Percentiles rank a stretch among this genome's conserved stretches.
These are phyloP conservation scores for Drosophila malerkotliana DNA, from an alignment of 1,140 invertebrate species.

Conservation along the genomic window DNA sequence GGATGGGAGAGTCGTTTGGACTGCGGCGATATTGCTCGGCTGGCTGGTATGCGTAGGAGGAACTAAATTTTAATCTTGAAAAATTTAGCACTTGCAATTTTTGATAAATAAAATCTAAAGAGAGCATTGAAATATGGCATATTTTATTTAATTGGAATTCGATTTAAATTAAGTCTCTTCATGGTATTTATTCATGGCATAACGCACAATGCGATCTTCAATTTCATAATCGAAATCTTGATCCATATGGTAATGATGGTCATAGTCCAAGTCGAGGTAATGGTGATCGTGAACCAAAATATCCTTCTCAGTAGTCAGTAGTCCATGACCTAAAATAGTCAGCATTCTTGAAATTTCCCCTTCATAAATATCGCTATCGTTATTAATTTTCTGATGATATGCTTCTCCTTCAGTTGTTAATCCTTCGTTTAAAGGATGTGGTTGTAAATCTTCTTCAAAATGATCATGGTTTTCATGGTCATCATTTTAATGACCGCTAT, in stretches of 20 bases:
- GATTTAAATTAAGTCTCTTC: conserved; percentile 22
- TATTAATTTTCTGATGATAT: not conserved
- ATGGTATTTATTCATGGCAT: conserved; percentile 21
- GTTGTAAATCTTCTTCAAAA: not conserved
- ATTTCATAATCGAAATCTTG: conserved; percentile 10
- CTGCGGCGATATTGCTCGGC: conserved; percentile 26
- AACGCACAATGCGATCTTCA: conserved; percentile 39
- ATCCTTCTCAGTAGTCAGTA: not conserved
- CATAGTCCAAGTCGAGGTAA: not conserved
- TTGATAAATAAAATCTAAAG: conserved; percentile 4
- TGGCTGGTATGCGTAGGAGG: conserved; percentile 12
- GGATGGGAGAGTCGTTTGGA: conserved; percentile 23
- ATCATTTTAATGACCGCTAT: not conserved
- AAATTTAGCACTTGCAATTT: not conserved
- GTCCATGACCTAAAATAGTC: not conserved
- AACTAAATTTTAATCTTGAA: not conserved
- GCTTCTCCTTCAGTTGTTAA: not conserved
- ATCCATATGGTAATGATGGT: not conserved
- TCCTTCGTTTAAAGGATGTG: not conserved
- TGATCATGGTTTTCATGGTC: conserved; percentile 12
- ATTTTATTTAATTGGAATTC: not conserved
- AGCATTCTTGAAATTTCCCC: conserved; percentile 6
- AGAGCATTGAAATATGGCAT: conserved; percentile 35
- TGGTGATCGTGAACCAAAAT: not conserved
- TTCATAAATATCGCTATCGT: too few species aligned